Evolutionary conservation across 1,140 invertebrate genomes (phyloP).

Genomic region (Nephotettix cincticeps): DNA sequence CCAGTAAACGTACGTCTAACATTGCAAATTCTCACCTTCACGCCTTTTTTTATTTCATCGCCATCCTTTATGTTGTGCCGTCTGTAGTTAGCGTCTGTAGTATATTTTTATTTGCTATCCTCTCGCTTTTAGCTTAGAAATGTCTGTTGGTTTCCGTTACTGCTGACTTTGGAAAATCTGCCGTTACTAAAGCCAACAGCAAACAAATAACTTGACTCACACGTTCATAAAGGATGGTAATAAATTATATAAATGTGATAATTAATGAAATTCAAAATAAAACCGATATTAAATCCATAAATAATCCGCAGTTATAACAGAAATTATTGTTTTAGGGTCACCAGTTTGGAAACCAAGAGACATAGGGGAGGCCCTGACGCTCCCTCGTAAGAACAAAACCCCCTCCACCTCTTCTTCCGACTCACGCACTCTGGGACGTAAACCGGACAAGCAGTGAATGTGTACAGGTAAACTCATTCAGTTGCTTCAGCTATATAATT

Average conservation of each 20-base stretch:
- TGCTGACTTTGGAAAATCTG: slow-evolving; percentile 26
- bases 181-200: not conserved
- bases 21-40: not conserved
- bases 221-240: slow-evolving; percentile 6
- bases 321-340: slow-evolving; percentile 70
- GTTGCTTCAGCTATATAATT: not conserved
- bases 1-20: too few species aligned
- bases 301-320: not conserved
- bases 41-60: not conserved
- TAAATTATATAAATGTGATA: not conserved
- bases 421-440: slow-evolving; percentile 35
- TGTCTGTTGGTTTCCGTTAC: slow-evolving; percentile 41
- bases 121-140: slow-evolving; percentile 22
- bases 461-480: slow-evolving; percentile 11
- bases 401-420: slow-evolving; percentile 37
- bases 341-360: slow-evolving; percentile 90
- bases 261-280: too few species aligned
- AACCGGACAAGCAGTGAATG: slow-evolving; percentile 27
- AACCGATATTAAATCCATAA: too few species aligned
- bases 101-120: not conserved
- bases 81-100: slow-evolving; percentile 9
- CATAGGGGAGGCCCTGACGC: slow-evolving; percentile 46
- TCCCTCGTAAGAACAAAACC: slow-evolving; percentile 43
- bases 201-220: not conserved
- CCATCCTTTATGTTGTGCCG: slow-evolving; percentile 17